Conservation (phyloP, 2,113 vertebrate genomes). For the Dipodomys stephensi region DNA sequence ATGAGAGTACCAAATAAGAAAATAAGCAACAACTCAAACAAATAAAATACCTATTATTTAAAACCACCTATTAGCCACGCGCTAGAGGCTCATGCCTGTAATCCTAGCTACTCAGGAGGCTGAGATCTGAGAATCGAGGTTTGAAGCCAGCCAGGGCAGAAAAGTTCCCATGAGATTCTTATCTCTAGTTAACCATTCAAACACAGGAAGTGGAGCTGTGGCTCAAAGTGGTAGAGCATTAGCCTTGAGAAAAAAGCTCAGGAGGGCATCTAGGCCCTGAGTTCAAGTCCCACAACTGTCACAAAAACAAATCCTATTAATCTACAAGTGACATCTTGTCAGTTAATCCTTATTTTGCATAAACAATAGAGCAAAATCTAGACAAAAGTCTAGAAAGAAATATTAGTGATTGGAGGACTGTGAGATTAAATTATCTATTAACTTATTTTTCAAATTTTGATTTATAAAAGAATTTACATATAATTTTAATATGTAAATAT, state of each 20-base stretch:
- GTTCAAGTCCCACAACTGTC: neutral
- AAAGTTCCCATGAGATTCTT: no score
- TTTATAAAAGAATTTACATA: neutral
- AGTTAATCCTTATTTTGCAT: constrained; percentile 29
- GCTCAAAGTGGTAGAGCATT: no score
- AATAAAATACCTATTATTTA: neutral
- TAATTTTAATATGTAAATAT: neutral
- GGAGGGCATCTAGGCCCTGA: no score
- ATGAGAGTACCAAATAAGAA: constrained; percentile 36
- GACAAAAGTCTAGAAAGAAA: neutral
- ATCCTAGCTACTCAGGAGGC: no score
- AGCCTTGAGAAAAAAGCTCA: no score
- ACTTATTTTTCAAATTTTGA: constrained; percentile 30
- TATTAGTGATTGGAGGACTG: neutral
- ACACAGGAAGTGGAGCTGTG: no score
- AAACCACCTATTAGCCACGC: no score
- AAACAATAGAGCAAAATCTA: neutral
- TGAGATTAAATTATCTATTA: neutral
- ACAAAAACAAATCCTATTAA: neutral
- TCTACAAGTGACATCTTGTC: neutral
- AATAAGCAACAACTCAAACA: constrained; percentile 22
- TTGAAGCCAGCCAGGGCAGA: no score
- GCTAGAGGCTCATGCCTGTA: no score
- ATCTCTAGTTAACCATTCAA: no score
- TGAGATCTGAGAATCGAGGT: no score